Base-by-base conservation (phyloP, 53 echinoderm and acorn worm genomes). In the Paracentrotus lividus region DNA sequence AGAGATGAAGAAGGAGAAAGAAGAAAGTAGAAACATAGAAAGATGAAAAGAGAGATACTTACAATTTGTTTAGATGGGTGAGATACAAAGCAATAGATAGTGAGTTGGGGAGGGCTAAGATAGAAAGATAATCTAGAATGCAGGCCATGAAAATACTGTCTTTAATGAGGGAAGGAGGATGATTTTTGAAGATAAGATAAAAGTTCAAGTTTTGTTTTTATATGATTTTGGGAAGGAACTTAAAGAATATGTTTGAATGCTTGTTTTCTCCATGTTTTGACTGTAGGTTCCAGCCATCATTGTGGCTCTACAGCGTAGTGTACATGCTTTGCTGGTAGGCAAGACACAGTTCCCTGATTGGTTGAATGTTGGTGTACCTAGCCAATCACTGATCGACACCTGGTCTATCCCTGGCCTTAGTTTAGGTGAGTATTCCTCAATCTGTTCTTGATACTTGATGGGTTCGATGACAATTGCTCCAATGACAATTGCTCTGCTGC, bases 321-420 rank as follows among this genome's bases (percentile, higher is more conserved):
- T 98, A 5, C 97, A 94, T 20, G 96, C 98, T 10, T 92, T 98
- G 31, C 88, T 97, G 34, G 96, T 98, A 7, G 98, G 98, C 92
- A 98, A 96, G 84, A 98, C 97, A 15, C 93, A 64, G 26, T 97
- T 97, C 53, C 98, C 98, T 89, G 96, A 97, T 93, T 98, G 98
- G 98, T 56, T 93, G 88, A 93, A 85, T 84, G 88, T 92, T 5
- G 98, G 98, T 38, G 95, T 98, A 42, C 96, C 97, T 40, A 93
- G 86, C 87, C 93, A 96, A 94, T 95, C 97, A 60, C 94, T 93
- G 91, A 64, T 97, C 20, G 96, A 96, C 56, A 85, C 93, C 24
- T 97, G 97, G 97, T 60, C 90, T 26, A 94, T 97, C 36, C 88
- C 95, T 59, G 95, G 95, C 47, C 95, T 95, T 34, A 93, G 90